Evolutionary conservation across 2,888 invertebrate genomes (phyloP).

Genomic region (Argyresthia albistria): DNA sequence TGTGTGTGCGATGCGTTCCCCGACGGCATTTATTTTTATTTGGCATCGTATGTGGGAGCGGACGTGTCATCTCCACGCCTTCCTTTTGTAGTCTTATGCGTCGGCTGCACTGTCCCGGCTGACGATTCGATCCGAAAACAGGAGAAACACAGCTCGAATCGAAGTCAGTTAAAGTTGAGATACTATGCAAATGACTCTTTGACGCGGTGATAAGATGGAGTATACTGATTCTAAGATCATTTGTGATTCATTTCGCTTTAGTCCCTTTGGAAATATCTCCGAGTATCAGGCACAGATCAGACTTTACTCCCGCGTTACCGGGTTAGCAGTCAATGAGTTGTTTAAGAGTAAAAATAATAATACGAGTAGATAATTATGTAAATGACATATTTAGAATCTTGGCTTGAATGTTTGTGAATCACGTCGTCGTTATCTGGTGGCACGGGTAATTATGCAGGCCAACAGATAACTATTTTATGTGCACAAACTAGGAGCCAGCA

Average conservation of each 20-base stretch:
- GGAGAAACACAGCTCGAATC: neutral
- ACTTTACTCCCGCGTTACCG: too few relatives aligned
- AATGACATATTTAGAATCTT: too few relatives aligned
- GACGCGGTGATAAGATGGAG: too few relatives aligned
- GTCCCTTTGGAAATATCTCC: too few relatives aligned
- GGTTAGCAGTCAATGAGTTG: too few relatives aligned
- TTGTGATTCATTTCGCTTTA: conserved; percentile 4
- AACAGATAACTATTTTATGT: neutral
- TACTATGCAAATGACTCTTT: neutral
- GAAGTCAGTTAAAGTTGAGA: neutral
- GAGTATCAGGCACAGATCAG: too few relatives aligned
- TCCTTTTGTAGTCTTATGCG: conserved; percentile 35
- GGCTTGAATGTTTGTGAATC: too few relatives aligned
- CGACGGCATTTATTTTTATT: conserved; percentile 45
- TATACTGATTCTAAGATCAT: too few relatives aligned
- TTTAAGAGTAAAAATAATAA: too few relatives aligned
- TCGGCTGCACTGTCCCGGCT: conserved; percentile 7
- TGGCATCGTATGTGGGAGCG: conserved; percentile 39
- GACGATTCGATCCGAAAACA: conserved; percentile 11
- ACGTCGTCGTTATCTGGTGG: too few relatives aligned
- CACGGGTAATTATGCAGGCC: too few relatives aligned
- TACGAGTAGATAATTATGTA: too few relatives aligned
- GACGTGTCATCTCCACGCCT: conserved; percentile 39
- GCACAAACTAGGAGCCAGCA: conserved; percentile 18
- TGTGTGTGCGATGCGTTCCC: conserved; percentile 14